phyloP scores from a whole-genome alignment of 2,113 vertebrate genomes.

The Chroicocephalus ridibundus region DNA sequence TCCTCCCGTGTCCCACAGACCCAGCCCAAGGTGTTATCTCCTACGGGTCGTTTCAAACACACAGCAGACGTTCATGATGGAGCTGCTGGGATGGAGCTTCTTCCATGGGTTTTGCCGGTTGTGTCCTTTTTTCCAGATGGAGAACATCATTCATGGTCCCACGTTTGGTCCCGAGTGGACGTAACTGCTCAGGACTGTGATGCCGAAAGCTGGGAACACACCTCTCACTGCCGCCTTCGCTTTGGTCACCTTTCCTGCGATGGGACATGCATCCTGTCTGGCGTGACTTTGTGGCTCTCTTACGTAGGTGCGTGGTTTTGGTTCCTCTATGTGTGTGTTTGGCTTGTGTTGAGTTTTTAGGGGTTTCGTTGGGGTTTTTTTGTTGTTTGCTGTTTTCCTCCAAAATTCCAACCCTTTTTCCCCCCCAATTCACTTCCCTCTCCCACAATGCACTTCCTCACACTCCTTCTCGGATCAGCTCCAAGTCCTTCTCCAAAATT shows the following conservation, averaged over 20 bases:
- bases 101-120: background rate
- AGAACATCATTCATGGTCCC: constrained; percentile 21
- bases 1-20: background rate
- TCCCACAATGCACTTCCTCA: constrained; percentile 87
- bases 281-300: constrained; percentile 15
- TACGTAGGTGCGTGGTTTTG: constrained; percentile 63
- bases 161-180: background rate
- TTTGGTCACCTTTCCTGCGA: constrained; percentile 66
- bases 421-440: constrained; percentile 75
- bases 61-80: background rate
- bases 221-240: constrained; percentile 53
- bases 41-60: background rate
- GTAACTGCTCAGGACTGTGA: background rate
- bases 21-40: background rate
- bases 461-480: constrained; percentile 80
- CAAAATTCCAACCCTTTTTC: constrained; percentile 36
- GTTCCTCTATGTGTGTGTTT: constrained; percentile 53
- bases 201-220: constrained; percentile 72
- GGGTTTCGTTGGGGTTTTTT: constrained; percentile 13
- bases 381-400: constrained; percentile 56
- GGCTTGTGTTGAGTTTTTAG: constrained; percentile 34
- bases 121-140: background rate
- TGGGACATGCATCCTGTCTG: constrained; percentile 60
- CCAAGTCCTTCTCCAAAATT: constrained; percentile 84
- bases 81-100: constrained; percentile 6